These are phyloP conservation scores for Chelonoidis abingdonii DNA, from an alignment of 2,113 vertebrate species.

Conservation along the genomic window DNA sequence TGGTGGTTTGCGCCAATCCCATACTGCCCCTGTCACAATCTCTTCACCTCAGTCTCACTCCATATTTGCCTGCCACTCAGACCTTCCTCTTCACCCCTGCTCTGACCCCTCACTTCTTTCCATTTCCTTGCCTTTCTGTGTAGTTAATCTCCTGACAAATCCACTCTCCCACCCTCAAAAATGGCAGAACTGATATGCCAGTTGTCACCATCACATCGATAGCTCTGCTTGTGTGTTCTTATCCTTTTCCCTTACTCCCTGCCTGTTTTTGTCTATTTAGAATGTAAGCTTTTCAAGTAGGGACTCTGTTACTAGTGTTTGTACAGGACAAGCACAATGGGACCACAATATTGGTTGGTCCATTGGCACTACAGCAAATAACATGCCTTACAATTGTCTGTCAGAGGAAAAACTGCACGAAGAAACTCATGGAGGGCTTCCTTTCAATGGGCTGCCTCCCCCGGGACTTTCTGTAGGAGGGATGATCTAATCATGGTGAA, in stretches of 20 bases:
- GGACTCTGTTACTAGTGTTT: neutral
- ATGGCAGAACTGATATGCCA: neutral
- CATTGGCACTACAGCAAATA: neutral
- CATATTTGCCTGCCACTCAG: neutral
- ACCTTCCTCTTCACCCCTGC: neutral
- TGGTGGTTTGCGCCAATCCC: neutral
- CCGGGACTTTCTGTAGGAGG: neutral
- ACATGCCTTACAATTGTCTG: neutral
- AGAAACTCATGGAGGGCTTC: neutral
- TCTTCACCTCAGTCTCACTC: neutral
- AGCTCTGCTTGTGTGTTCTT: neutral
- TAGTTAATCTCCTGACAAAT: neutral
- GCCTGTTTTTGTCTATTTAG: neutral
- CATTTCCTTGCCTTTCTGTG: neutral
- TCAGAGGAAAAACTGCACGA: neutral
- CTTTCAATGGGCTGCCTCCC: neutral
- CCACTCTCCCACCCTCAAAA: neutral
- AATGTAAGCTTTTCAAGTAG: neutral
- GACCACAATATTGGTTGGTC: neutral
- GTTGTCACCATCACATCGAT: neutral
- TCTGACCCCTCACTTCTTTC: neutral
- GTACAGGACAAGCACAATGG: neutral
- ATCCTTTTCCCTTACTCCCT: neutral
- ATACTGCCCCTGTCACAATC: neutral
- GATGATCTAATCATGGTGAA: neutral